Conservation (phyloP, 2,888 invertebrate species). For the Hetaerina titia region DNA sequence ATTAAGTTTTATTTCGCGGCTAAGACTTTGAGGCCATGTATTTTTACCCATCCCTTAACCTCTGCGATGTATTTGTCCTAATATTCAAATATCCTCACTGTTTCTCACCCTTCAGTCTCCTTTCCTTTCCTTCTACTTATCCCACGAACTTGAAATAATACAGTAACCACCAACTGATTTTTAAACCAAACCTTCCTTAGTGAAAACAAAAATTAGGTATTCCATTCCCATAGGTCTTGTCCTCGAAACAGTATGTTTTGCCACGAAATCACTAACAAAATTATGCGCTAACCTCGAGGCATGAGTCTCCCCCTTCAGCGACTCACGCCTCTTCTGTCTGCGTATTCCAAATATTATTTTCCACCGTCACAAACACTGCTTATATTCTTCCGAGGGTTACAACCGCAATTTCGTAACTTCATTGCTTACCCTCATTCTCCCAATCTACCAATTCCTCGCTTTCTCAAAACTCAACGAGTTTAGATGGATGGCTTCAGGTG, state of each 20-base stretch:
- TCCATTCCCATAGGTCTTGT: neutral
- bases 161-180: too few relatives aligned
- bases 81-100: too few relatives aligned
- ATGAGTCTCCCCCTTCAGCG: neutral
- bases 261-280: neutral
- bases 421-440: neutral
- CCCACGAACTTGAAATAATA: too few relatives aligned
- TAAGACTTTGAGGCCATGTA: too few relatives aligned
- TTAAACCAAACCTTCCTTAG: too few relatives aligned
- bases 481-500: neutral
- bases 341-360: conserved; percentile 12
- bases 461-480: neutral
- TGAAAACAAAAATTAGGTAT: neutral
- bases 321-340: neutral
- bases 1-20: too few relatives aligned
- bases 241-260: neutral
- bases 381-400: neutral
- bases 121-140: too few relatives aligned
- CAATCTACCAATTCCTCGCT: neutral
- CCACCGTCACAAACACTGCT: neutral
- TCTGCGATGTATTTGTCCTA: too few relatives aligned
- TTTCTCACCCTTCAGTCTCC: too few relatives aligned
- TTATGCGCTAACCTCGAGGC: neutral
- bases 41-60: too few relatives aligned
- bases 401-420: neutral